These are phyloP conservation scores for Stomatorhinus walkeri DNA, from an alignment of 2,797 vertebrate genomes.

Conservation along the genomic window DNA sequence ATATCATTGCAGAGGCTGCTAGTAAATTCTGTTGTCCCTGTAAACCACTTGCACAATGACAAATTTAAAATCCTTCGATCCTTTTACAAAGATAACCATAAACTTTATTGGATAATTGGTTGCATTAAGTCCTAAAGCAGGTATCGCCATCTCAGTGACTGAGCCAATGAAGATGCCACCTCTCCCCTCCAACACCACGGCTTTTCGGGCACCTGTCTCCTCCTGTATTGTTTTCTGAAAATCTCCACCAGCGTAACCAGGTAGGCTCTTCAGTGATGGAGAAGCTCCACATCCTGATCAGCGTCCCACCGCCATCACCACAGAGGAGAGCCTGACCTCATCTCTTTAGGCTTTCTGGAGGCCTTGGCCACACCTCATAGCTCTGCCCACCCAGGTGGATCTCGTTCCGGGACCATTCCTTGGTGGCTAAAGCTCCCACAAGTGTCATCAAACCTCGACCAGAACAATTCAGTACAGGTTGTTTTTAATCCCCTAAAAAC, in stretches of 20 bases:
- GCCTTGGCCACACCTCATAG: neutral
- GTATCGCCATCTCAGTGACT: neutral
- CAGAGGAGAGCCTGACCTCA: neutral
- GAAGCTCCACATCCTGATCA: too few relatives aligned
- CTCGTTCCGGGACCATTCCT: neutral
- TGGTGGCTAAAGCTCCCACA: neutral
- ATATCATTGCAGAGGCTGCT: too few relatives aligned
- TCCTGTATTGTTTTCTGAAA: too few relatives aligned
- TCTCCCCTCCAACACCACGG: too few relatives aligned
- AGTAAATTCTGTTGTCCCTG: neutral
- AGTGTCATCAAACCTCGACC: neutral
- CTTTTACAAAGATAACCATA: neutral
- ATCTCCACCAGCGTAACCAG: too few relatives aligned
- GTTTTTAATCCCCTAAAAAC: neutral
- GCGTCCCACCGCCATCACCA: too few relatives aligned
- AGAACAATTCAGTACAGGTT: neutral
- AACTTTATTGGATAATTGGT: neutral
- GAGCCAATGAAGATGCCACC: neutral
- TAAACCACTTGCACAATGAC: too few relatives aligned
- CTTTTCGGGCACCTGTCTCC: too few relatives aligned
- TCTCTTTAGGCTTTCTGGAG: neutral
- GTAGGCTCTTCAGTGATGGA: too few relatives aligned
- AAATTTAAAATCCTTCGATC: neutral
- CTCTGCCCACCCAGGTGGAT: neutral
- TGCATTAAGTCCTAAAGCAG: neutral